phyloP scores from a whole-genome alignment of 1,140 invertebrate genomes.

The Agrilus planipennis region DNA sequence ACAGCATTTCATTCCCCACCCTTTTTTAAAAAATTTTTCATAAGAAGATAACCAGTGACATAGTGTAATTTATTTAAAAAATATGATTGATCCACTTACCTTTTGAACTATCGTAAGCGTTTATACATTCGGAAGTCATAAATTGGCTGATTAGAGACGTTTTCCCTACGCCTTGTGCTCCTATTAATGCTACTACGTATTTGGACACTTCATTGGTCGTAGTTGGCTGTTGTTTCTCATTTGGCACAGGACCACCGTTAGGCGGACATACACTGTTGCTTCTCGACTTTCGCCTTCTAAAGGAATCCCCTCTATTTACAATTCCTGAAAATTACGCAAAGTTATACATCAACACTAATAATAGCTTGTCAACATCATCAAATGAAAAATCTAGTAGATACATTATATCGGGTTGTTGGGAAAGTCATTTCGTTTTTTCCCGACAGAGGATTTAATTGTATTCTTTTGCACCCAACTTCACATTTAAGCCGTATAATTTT shows the following conservation, averaged over 20 bases:
- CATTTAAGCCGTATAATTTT: no score
- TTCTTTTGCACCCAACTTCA: no score
- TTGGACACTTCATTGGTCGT: constrained; percentile 36
- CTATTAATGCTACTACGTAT: constrained; percentile 72
- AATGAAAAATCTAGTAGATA: no score
- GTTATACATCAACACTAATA: no score
- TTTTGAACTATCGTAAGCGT: constrained; percentile 74
- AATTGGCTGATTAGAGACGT: constrained; percentile 84
- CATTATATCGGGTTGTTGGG: no score
- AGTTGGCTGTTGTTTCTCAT: constrained; percentile 24
- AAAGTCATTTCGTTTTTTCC: no score
- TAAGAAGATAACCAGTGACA: no score
- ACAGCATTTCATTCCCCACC: no score
- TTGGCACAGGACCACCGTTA: constrained; percentile 23
- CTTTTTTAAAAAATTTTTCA: no score
- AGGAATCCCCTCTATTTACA: constrained; percentile 81
- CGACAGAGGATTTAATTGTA: no score
- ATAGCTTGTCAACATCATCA: no score
- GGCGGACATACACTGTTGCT: constrained; percentile 56
- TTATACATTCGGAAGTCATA: constrained; percentile 89
- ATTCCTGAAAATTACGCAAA: constrained; percentile 59
- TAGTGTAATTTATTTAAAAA: no score
- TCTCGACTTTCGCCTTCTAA: constrained; percentile 61
- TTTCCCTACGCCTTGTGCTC: constrained; percentile 79
- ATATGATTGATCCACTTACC: constrained; percentile 43